Evolutionary conservation across 2,888 invertebrate species (phyloP), one percentile per base, ranked within the genome.

Genomic region (Drosophila greeni): DNA sequence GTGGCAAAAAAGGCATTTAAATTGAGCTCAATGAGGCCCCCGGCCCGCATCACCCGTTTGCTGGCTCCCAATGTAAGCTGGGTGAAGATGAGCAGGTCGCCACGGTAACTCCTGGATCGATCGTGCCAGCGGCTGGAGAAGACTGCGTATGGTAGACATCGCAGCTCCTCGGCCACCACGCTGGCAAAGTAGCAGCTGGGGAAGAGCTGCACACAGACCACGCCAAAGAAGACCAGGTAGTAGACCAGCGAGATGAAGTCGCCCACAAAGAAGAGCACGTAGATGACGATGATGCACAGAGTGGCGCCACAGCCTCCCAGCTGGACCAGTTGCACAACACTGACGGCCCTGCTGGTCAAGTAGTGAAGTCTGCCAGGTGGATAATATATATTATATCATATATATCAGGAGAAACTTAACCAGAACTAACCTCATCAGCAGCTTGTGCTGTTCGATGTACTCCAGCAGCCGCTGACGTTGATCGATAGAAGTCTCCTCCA

Each of bases 171-270:
- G 5, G 61, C 66, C 33, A 84, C 51, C 1, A 65, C 57, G 52
- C 82, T 79, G 34, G 69, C 79, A 20, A 61, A 79, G 24, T 82
- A 84, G 37, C 78, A 79, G 61, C 69, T 74, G 49, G 84, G 82
- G 53, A 72, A 79, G 2, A 82, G 57, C 42, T 82, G 78, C 16
- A 76, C 14, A 16, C 70, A 70, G 7, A 82, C 16, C 14, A 74
- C 59, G 0, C 23, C n/a, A 23, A 85, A 48, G 1, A 54, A 53
- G 0, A 65, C 5, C 1, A 24, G 12, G 37, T 82, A 66, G 39
- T 71, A 82, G 12, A 53, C 12, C 9, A 69, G 6, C 0, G 66
- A 6, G 6, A 70, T 16, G 2, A 56, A 6, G 37, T 73, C 71
- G 3, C 62, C 14, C 3, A 67, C 72, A 37, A 42, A 84, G 51